Base-by-base conservation (phyloP, 1,140 invertebrate species). In the Ostrea edulis region DNA sequence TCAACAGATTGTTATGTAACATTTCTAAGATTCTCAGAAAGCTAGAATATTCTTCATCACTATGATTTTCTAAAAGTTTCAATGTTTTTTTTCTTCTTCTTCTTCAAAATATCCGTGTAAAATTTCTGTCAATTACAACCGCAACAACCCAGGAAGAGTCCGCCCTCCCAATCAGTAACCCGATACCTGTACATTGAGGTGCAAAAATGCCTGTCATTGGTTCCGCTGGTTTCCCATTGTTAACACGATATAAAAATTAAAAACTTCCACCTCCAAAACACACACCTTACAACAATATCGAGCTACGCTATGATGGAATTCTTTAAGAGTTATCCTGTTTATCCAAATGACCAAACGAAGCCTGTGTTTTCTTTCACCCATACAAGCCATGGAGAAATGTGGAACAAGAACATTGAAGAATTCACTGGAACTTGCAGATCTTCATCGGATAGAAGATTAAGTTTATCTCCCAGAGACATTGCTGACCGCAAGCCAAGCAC, bases 361-460 rank as follows among this genome's bases (percentile, higher is more conserved):
- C 68, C 22, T 7, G 9, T 29, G 29, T 11, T 77, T 35, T 77
- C 68, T 9, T 14, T 12, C 29, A 14, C 35, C 29, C 68, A 77
- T 77, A 29, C 68, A 25, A 25, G 12, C 22, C 25, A 35, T 35
- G 68, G 68, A 29, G 68, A 22, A 77, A 35, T 77, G 3, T 77
- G 68, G 68, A 77, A 77, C 68, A 77, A 25, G 29, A 77, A 77
- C 68, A 77, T 77, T 35, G 68, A 35, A 77, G 68, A 77, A 35
- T 77, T 77, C 29, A 29, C 68, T 35, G 68, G 68, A 77, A 77
- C 68, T 25, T 77, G 68, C 68, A 77, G 12, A 77, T 35, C 68
- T 77, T 14, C 22, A 29, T 17, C 25, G 5, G 8, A 14, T 0
- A 71, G 25, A 29, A 29, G 25, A 11, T 4, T 25, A 29, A 12